phyloP scores from a whole-genome alignment of 64 coral and sea anemone genomes.

The Cladopsammia gracilis region DNA sequence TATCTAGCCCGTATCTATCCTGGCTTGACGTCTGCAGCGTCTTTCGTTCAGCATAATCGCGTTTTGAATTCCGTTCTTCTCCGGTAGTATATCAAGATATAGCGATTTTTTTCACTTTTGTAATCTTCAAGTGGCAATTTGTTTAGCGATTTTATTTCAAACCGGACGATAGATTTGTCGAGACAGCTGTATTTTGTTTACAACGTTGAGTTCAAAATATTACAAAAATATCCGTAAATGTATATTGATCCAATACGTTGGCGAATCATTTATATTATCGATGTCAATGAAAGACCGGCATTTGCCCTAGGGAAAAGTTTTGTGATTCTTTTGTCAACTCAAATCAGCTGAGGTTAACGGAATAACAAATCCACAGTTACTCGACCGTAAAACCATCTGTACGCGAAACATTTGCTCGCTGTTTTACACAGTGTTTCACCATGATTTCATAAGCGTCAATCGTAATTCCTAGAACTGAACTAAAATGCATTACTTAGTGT shows the following conservation, averaged over 20 bases:
- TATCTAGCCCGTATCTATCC: background rate
- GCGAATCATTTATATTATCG: constrained; percentile 50
- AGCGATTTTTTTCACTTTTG: background rate
- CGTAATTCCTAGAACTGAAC: background rate
- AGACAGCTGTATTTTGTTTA: constrained; percentile 1
- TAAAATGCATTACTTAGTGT: background rate
- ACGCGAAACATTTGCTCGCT: background rate
- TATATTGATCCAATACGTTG: constrained; percentile 25
- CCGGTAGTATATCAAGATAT: background rate
- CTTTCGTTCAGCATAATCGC: background rate
- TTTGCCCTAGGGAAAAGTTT: constrained; percentile 44
- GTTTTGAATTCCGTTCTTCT: constrained; percentile 7
- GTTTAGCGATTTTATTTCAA: background rate
- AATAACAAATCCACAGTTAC: background rate
- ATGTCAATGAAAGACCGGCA: constrained; percentile 46
- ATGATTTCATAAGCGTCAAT: background rate
- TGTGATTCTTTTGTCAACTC: constrained; percentile 15
- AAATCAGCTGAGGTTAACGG: constrained; percentile 17
- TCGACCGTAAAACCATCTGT: background rate
- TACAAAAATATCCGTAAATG: too few species aligned
- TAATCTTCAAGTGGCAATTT: constrained; percentile 28
- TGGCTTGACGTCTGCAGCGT: background rate
- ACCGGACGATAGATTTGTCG: background rate
- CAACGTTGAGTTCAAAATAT: background rate
- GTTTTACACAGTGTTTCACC: background rate